Evolutionary conservation across 1,140 invertebrate genomes (phyloP), one percentile per base, ranked within the genome.

Genomic region (Brachionus koreanus): DNA sequence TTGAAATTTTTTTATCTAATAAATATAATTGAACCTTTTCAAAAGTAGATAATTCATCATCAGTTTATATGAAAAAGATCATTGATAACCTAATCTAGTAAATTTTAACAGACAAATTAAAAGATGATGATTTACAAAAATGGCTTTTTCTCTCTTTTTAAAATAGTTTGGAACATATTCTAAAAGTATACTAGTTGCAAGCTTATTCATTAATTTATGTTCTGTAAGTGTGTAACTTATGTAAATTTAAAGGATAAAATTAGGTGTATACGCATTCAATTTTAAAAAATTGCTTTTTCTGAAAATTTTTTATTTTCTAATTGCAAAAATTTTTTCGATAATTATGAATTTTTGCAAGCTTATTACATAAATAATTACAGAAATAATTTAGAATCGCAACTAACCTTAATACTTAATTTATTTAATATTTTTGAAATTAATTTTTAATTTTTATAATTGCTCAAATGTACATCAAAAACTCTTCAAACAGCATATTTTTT

Each of bases 121-220:
- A 12, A 39, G 69, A 74, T 74, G 69, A 74, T 74, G 69, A 74
- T 74, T 74, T 74, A 74, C 23, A 74, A 74, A 74, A 74, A 74
- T 74, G 69, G 69, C 69, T 74, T 74, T 74, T 74, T 74, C 10
- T n/a, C 25, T 69, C 12, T 65, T 65, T 12, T 23, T 16, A 65
- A 65, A 65, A 65, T 65, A 23, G 9, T 57, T 19, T 33, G 63
- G 13, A 57, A 57, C 13, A 19, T 57, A 57, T 65, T 33, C 29
- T 65, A 5, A 33, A 65, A 65, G 63, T 65, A 65, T 65, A 25
- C 13, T 29, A 33, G 12, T 65, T 65, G 63, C 25, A 65, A 65
- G 63, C 63, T 65, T 65, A 65, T 65, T 65, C 33, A 65, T 33
- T 65, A 65, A 65, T 65, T 65, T 65, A 65, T 33, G 33, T 65